These are phyloP conservation scores for Chelon auratus DNA, from an alignment of 2,797 vertebrate genomes.

Conservation along the genomic window DNA sequence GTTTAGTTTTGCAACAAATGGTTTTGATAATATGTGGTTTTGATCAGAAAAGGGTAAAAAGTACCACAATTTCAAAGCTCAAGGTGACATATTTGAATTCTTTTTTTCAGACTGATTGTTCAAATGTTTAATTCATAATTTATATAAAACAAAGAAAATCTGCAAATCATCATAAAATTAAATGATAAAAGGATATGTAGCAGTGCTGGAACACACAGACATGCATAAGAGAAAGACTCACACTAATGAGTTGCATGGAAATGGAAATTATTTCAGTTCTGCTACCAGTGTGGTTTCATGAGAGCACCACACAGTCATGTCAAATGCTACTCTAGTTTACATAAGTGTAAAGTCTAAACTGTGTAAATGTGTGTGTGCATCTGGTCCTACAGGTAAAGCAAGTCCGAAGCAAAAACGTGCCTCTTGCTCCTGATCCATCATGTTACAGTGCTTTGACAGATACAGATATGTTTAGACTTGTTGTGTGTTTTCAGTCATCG, in stretches of 20 bases:
- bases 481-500: constrained; percentile 87
- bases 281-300: constrained; percentile 41
- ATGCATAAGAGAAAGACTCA: constrained; percentile 4
- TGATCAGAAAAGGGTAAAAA: too few species aligned
- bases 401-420: constrained; percentile 52
- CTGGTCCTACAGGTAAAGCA: constrained; percentile 80
- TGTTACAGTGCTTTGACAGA: constrained; percentile 56
- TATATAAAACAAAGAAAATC: too few species aligned
- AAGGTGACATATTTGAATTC: not conserved
- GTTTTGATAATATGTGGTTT: too few species aligned
- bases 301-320: constrained; percentile 43
- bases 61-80: not conserved
- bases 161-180: not conserved
- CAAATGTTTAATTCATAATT: not conserved
- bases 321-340: constrained; percentile 35
- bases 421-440: constrained; percentile 45
- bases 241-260: constrained; percentile 27
- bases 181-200: not conserved
- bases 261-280: constrained; percentile 53
- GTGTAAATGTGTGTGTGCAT: constrained; percentile 22
- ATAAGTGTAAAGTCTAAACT: not conserved
- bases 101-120: not conserved
- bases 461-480: constrained; percentile 63
- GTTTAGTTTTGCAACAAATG: not conserved
- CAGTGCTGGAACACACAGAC: too few species aligned